A percentile compares a stretch with the other conserved stretches of the same genome.
Conservation (phyloP, 2,113 vertebrate genomes). For the Morphnarchus princeps region DNA sequence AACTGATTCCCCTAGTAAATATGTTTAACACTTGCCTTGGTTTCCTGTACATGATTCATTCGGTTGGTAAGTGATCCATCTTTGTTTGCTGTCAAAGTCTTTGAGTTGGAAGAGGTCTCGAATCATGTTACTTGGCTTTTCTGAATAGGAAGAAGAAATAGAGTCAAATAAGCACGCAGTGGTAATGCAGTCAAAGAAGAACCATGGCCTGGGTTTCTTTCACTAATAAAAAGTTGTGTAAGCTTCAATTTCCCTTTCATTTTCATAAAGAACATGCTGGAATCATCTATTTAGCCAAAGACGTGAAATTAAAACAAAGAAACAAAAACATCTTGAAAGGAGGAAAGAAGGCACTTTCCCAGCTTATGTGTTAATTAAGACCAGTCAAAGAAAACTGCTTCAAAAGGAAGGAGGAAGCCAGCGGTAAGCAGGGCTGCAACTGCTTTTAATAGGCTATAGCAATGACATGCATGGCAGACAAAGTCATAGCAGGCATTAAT, state of each 20-base stretch:
- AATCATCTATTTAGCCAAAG: constrained; percentile 24
- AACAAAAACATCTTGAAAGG: constrained; percentile 40
- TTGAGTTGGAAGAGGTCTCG: constrained; percentile 20
- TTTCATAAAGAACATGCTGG: constrained; percentile 25
- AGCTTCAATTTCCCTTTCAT: constrained; percentile 49
- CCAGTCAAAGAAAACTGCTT: constrained; percentile 58
- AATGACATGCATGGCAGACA: neutral
- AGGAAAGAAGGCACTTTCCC: constrained; percentile 46
- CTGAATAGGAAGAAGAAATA: constrained; percentile 7
- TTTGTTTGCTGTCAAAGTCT: constrained; percentile 51
- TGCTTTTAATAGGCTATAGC: constrained; percentile 29
- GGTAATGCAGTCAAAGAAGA: neutral
- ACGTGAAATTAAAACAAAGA: constrained; percentile 50
- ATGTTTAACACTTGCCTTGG: constrained; percentile 48
- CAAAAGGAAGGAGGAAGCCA: constrained; percentile 53
- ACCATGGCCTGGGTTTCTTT: neutral
- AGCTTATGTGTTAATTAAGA: constrained; percentile 55
- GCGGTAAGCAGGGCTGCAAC: constrained; percentile 1
- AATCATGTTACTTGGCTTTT: constrained; percentile 22
- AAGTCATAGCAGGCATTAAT: neutral
- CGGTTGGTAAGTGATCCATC: constrained; percentile 2
- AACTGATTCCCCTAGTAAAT: constrained; percentile 52
- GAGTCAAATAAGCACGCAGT: neutral
- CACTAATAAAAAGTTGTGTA: constrained; percentile 1
- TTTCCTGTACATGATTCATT: constrained; percentile 62